Conservation (phyloP, 2,113 vertebrate species). For the Agapornis roseicollis region DNA sequence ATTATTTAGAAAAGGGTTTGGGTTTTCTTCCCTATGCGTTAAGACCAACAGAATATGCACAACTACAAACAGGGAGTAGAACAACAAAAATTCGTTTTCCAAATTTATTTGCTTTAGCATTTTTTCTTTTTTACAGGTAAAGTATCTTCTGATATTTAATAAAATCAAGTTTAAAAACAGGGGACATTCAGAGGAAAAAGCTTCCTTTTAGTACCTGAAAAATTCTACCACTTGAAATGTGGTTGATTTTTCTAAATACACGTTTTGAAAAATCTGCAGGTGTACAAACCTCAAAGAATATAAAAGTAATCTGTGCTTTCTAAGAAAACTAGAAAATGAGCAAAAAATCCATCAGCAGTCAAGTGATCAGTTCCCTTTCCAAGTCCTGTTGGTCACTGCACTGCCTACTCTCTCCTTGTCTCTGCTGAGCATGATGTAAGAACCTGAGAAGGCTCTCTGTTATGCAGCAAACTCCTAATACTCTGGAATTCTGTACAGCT, state of each 20-base stretch:
- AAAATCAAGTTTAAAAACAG: not conserved
- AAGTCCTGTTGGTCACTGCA: not conserved
- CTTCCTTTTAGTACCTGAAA: not conserved
- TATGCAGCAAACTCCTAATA: rapidly evolving
- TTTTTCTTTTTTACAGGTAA: not conserved
- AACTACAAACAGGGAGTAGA: not conserved
- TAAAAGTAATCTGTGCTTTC: not conserved
- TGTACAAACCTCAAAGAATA: not conserved
- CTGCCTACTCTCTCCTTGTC: no score
- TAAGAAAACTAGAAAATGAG: not conserved
- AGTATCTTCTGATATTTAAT: not conserved
- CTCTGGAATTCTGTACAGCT: rapidly evolving
- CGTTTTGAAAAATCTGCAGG: not conserved
- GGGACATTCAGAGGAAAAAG: not conserved
- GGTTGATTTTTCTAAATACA: not conserved
- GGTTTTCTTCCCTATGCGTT: not conserved
- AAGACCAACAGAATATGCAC: not conserved
- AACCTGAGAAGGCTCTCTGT: not conserved
- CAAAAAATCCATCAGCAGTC: not conserved
- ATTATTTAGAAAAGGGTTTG: not conserved
- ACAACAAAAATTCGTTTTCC: not conserved
- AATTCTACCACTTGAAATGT: not conserved
- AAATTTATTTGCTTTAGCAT: not conserved
- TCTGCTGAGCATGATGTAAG: not conserved
- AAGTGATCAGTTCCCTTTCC: not conserved